Base-by-base conservation (phyloP, 2,113 vertebrate genomes). In the Marmota flaviventris region DNA sequence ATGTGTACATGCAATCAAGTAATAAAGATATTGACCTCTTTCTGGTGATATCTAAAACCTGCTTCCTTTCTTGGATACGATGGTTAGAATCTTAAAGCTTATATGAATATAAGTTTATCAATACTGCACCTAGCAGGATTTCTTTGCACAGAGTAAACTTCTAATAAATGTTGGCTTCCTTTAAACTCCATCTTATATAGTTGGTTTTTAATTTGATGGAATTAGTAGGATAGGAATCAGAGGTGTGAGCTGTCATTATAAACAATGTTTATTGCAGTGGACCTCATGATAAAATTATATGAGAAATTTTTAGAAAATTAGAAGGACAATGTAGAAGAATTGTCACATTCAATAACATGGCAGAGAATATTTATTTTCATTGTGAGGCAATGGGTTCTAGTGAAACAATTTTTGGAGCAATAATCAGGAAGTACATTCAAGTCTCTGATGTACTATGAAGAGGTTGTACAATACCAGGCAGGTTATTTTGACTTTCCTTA, bases 181-280 rank as follows among this genome's bases (percentile, higher is more conserved):
- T 91, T 70, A 73, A 78, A 93, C 89, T 78, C 79, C 56, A 58
- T 78, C 48, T 83, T 70, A 84, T 7, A 93, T 4, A 53, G 20
- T 89, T 81, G n/a, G 9, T 56, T 94, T 96, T 87, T 8, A 86
- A 86, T 93, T 88, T 85, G 69, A 91, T 39, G 91, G 63, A 93
- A 93, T 86, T 18, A 29, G 73, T 69, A 89, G 48, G 75, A 85
- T 32, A 56, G 29, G 45, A 84, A 20, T 89, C 53, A 83, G 53
- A 67, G 22, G 75, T 79, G 12, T 81, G 86, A 84, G 12, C 51
- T 34, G 9, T 92, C 78, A 51, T 65, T 89, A 77, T 18, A 86
- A 91, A 89, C 22, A 89, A 34, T 67, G 72, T 51, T 88, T 90
- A 56, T 77, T 79, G 9, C 25, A 90, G 39, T 88, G 29, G 12